phyloP scores from a whole-genome alignment of 2,113 vertebrate species.

The Hemibagrus wyckioides region DNA sequence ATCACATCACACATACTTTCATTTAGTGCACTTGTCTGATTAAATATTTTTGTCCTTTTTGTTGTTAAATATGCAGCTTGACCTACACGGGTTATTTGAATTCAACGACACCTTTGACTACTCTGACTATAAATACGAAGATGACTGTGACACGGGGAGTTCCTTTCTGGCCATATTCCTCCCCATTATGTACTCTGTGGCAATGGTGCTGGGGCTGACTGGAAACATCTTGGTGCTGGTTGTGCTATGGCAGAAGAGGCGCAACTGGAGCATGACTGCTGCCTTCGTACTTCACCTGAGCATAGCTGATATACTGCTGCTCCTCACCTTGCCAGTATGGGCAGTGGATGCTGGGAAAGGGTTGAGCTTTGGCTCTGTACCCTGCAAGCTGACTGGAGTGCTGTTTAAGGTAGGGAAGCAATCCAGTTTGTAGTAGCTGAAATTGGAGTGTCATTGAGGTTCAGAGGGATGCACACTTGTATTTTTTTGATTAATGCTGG shows the following conservation, averaged over 20 bases:
- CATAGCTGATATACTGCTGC: slow-evolving; percentile 72
- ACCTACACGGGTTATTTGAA: slow-evolving; percentile 56
- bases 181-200: slow-evolving; percentile 66
- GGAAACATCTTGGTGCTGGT: slow-evolving; percentile 74
- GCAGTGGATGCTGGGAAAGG: slow-evolving; percentile 64
- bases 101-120: slow-evolving; percentile 53
- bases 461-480: neutral
- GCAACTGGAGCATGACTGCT: slow-evolving; percentile 71
- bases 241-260: slow-evolving; percentile 67
- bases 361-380: slow-evolving; percentile 74
- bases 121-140: slow-evolving; percentile 28
- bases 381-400: slow-evolving; percentile 78
- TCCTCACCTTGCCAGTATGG: slow-evolving; percentile 80
- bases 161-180: slow-evolving; percentile 60
- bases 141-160: slow-evolving; percentile 23
- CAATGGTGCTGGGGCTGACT: slow-evolving; percentile 73
- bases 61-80: slow-evolving; percentile 49
- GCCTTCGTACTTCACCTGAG: slow-evolving; percentile 78
- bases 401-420: slow-evolving; percentile 73
- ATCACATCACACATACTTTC: neutral
- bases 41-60: slow-evolving; percentile 33
- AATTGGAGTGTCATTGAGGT: neutral
- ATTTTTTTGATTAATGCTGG: neutral
- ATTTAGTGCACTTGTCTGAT: slow-evolving; percentile 5
- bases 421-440: neutral